Evolutionary conservation across 2,797 vertebrate species (phyloP), one percentile per base, ranked within the genome.

Genomic region (Dipus sagitta): DNA sequence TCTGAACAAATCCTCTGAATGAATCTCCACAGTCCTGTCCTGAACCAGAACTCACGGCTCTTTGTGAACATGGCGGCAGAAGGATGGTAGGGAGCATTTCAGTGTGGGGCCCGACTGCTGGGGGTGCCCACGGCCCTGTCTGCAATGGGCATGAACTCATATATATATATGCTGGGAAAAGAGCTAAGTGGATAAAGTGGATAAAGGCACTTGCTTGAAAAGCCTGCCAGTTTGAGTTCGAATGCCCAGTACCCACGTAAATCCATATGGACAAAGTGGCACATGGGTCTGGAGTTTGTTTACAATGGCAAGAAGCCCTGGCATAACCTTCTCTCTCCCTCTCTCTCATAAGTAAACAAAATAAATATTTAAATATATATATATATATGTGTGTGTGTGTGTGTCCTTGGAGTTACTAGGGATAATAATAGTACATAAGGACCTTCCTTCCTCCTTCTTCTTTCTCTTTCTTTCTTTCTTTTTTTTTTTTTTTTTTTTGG

Each of bases 81-180:
- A 47, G 30, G 20, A 2, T 2, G 38, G 30, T 15, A 2, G 60
- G 52, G 60, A 65, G 67, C 1, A 0, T 3, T 6, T 75, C 71
- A 4, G 2, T 28, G 1, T 2, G 20, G n/a, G 21, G n/a, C 30
- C 71, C 6, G 34, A 9, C 6, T 2, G 3, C 24, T n/a, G 52
- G 12, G 15, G 32, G 65, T 2, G 24, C 18, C 10, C 6, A 47
- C 30, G 5, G 80, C 60, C 85, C 34, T 6, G 1, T 32, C 82
- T 28, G 38, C 76, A 30, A 24, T 14, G 67, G 70, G 34, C 52
- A 3, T 0, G 12, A 68, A 34, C 65, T 23, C 13, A 12, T 28
- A 47, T 32, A n/a, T 47, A 47, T 62, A 68, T 62, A 14, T 12
- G 60, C 60, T 20, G 60, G 60, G 15, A 23, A 62, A 14, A 62